Evolutionary conservation across 2,888 invertebrate genomes (phyloP), one percentile per base, ranked within the genome.

Genomic region (Stenotaenia linearis): DNA sequence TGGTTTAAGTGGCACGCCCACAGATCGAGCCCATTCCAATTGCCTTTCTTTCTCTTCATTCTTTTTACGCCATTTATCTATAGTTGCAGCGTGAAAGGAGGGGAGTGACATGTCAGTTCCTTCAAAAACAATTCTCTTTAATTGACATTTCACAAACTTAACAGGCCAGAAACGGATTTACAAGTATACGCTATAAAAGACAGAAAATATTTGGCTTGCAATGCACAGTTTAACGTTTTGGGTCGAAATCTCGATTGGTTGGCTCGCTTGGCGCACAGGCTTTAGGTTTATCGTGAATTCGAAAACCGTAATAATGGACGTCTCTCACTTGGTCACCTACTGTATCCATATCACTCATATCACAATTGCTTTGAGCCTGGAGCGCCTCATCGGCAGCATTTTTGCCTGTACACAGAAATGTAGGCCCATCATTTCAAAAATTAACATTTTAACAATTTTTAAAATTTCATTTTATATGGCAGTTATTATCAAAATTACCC

Each of bases 291-390:
- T 75, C 28, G 50, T 69, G 45, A 79, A 81, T 32, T 80, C 80
- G 79, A 79, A 81, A 81, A 61, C 81, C 81, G 35, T 75, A 81
- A 56, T 77, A 80, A 32, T 80, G 32, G 28, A 81, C 80, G 75
- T 81, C 81, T 79, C 81, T 80, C 78, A 80, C 81, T 81, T 81
- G 80, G 69, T 81, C 79, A 15, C 78, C 80, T 10, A 81, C 77
- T 69, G 18, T 7, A 40, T 79, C 80, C 77, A 37, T 37, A 37
- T 30, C 15, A 28, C 15, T n/a, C n/a, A n/a, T n/a, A n/a, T n/a
- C n/a, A n/a, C n/a, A n/a, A 25, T 25, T 5, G 25, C 25, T 56
- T 56, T 18, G 56, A 18, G 18, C n/a, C 18, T 23, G 23, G 56
- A 23, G 1, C 79, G 79, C n/a, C 79, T 28, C 32, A 79, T 56